phyloP scores from a whole-genome alignment of 2,888 invertebrate species.

The Periphyllus acericola region DNA sequence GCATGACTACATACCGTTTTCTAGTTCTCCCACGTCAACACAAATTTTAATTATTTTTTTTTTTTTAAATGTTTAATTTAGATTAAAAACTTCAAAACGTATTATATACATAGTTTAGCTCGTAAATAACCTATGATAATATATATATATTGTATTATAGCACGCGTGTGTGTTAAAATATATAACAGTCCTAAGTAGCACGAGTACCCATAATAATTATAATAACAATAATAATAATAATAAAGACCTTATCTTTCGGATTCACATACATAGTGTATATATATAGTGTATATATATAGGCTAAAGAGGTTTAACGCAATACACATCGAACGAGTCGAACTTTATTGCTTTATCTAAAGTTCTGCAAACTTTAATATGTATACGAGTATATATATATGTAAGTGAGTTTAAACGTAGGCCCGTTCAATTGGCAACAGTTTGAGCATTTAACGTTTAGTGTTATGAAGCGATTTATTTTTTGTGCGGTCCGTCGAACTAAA shows the following conservation, averaged over 20 bases:
- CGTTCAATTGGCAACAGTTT: constrained; percentile 44
- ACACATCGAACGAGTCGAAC: neutral
- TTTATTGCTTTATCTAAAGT: constrained; percentile 7
- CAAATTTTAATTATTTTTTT: constrained; percentile 7
- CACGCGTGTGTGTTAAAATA: neutral
- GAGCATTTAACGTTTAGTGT: constrained; percentile 20
- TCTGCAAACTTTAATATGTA: neutral
- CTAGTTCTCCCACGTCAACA: constrained; percentile 43
- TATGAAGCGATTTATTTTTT: constrained; percentile 40
- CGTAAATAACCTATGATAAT: neutral
- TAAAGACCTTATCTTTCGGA: constrained; percentile 12
- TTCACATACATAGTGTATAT: neutral
- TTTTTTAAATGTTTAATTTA: neutral
- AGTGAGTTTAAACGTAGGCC: neutral
- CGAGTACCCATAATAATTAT: no score
- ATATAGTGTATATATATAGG: neutral
- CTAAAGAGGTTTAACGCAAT: neutral
- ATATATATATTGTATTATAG: neutral
- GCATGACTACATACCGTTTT: neutral
- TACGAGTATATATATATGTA: neutral
- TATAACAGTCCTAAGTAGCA: neutral
- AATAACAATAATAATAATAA: neutral
- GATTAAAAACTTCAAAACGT: constrained; percentile 11
- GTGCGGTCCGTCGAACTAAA: neutral
- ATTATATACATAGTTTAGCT: neutral